phyloP scores from a whole-genome alignment of 2,113 vertebrate genomes.

The Sakesphorus luctuosus region DNA sequence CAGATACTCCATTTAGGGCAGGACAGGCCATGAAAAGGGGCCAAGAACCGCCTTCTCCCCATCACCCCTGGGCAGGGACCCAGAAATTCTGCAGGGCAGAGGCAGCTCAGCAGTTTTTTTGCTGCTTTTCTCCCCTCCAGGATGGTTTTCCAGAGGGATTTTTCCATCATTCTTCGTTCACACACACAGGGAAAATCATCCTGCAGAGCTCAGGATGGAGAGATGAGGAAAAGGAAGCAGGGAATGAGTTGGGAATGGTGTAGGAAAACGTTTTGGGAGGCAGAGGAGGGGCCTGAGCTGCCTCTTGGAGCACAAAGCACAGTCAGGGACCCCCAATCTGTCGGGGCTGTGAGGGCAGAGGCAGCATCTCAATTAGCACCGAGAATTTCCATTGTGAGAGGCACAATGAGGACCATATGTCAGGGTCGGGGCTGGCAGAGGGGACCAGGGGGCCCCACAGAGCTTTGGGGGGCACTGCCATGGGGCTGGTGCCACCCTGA shows the following conservation, averaged over 20 bases:
- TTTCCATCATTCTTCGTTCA: neutral
- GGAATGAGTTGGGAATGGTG: neutral
- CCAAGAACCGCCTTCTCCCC: neutral
- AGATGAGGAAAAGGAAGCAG: neutral
- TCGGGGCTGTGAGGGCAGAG: neutral
- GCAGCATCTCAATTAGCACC: neutral
- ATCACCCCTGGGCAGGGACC: neutral
- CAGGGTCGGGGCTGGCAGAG: neutral
- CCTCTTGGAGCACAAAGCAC: neutral
- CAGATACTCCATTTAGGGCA: neutral
- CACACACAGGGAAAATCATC: no score
- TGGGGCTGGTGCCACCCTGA: neutral
- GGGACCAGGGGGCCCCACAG: neutral
- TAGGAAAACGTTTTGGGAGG: neutral
- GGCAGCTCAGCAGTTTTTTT: neutral
- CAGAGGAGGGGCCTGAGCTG: neutral
- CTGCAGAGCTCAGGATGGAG: neutral
- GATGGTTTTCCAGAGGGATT: neutral
- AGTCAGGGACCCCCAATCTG: neutral
- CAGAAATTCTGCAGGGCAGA: rapidly evolving
- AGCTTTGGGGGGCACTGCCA: neutral
- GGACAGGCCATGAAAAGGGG: neutral
- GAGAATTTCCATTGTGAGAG: neutral
- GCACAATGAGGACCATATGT: neutral
- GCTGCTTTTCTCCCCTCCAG: neutral